Conservation (phyloP, 2,113 vertebrate genomes). For the Pomatostomus ruficeps region DNA sequence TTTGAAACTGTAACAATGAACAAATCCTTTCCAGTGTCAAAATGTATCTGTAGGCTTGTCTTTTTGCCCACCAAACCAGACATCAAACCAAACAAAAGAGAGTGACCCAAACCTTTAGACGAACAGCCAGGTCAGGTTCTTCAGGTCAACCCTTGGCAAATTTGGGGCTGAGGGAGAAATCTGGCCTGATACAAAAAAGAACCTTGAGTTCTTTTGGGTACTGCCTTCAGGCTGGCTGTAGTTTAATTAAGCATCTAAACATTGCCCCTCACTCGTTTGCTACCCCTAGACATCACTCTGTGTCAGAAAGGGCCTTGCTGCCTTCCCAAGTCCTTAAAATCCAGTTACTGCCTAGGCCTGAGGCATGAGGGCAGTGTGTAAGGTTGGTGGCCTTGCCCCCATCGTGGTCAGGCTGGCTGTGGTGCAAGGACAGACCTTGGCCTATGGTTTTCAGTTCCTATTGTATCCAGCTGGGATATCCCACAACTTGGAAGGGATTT, state of each 20-base stretch:
- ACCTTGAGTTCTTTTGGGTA: neutral
- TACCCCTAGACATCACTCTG: fast-evolving
- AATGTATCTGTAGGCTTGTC: neutral
- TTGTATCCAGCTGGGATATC: neutral
- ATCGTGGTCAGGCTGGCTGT: fast-evolving
- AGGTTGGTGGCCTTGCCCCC: neutral
- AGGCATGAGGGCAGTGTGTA: too few species aligned
- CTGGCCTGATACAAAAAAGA: neutral
- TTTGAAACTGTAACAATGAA: neutral
- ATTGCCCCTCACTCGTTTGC: neutral
- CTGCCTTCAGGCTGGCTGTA: neutral
- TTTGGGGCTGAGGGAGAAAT: neutral
- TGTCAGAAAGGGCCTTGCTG: neutral
- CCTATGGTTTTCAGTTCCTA: neutral
- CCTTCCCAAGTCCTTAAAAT: neutral
- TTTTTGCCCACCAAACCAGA: neutral
- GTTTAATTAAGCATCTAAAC: neutral
- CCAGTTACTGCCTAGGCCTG: neutral
- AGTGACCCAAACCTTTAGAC: neutral
- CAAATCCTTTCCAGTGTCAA: neutral
- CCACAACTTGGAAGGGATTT: neutral
- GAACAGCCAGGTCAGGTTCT: neutral
- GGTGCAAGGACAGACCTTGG: neutral
- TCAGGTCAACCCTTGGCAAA: neutral
- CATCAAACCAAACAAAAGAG: neutral